These are phyloP conservation scores for Knipowitschia caucasica DNA, from an alignment of 2,797 vertebrate genomes.

Conservation along the genomic window DNA sequence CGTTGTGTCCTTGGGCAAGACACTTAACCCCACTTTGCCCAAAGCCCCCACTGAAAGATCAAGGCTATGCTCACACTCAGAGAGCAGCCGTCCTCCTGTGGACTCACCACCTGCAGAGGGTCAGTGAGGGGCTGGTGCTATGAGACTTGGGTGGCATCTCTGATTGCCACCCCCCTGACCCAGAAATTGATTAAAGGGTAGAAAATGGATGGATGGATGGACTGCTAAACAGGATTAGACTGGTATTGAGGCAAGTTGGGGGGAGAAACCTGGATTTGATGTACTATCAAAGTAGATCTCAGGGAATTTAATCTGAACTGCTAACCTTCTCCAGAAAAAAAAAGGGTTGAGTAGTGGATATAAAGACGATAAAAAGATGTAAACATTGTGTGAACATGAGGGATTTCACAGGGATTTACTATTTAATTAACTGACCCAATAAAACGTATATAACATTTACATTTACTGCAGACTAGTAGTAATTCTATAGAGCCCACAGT, in stretches of 20 bases:
- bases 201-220: no score
- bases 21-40: no score
- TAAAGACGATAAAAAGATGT: neutral
- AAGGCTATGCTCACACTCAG: no score
- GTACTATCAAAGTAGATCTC: neutral
- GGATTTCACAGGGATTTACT: neutral
- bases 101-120: no score
- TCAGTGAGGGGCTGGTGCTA: no score
- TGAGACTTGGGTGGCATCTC: no score
- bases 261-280: neutral
- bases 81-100: no score
- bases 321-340: neutral
- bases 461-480: neutral
- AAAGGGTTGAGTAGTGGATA: neutral
- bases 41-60: no score
- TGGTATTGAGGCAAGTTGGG: neutral
- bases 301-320: neutral
- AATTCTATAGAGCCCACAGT: neutral
- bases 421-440: neutral
- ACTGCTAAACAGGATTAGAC: neutral
- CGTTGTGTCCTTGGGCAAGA: no score
- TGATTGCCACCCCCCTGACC: no score
- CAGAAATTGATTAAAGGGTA: no score
- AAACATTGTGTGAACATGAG: neutral
- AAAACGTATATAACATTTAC: neutral